A percentile compares a stretch with the other conserved stretches of the same genome.
phyloP scores from a whole-genome alignment of 1,140 invertebrate species.

The Drosophila carrolli region DNA sequence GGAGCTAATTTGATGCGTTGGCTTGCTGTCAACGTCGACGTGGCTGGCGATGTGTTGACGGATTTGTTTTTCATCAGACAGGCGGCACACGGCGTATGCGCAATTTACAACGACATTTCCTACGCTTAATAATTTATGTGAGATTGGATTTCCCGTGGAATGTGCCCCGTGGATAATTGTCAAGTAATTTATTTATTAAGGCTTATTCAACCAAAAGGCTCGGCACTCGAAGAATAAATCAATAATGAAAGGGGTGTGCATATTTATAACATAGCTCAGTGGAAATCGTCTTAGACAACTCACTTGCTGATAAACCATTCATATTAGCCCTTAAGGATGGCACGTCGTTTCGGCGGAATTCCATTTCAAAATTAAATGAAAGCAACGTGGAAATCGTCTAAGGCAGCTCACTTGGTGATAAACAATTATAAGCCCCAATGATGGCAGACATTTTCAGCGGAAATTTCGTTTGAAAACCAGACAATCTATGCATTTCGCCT shows the following conservation, averaged over 20 bases:
- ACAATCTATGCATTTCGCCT: constrained; percentile 3
- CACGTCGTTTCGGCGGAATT: not conserved
- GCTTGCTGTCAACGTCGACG: constrained; percentile 40
- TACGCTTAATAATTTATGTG: constrained; percentile 42
- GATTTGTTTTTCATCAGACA: constrained; percentile 69
- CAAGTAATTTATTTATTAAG: constrained; percentile 27
- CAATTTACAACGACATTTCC: constrained; percentile 40
- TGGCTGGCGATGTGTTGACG: constrained; percentile 52
- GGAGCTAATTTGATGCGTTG: constrained; percentile 59
- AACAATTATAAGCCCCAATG: not conserved
- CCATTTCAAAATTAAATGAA: not conserved
- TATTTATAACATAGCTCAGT: not conserved
- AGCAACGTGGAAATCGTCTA: not conserved
- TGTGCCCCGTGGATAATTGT: constrained; percentile 37
- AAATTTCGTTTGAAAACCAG: not conserved
- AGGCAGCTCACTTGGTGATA: not conserved
- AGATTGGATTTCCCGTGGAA: constrained; percentile 18
- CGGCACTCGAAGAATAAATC: constrained; percentile 7
- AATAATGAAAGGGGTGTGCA: constrained; percentile 7
- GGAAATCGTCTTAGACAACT: not conserved
- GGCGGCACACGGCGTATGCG: constrained; percentile 44
- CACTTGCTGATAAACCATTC: not conserved
- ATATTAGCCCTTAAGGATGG: not conserved
- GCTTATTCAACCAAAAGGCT: constrained; percentile 1
- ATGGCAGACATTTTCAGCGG: not conserved